These are phyloP conservation scores for Microctenopoma steveboyesi DNA, from an alignment of 2,797 vertebrate species.

Conservation along the genomic window DNA sequence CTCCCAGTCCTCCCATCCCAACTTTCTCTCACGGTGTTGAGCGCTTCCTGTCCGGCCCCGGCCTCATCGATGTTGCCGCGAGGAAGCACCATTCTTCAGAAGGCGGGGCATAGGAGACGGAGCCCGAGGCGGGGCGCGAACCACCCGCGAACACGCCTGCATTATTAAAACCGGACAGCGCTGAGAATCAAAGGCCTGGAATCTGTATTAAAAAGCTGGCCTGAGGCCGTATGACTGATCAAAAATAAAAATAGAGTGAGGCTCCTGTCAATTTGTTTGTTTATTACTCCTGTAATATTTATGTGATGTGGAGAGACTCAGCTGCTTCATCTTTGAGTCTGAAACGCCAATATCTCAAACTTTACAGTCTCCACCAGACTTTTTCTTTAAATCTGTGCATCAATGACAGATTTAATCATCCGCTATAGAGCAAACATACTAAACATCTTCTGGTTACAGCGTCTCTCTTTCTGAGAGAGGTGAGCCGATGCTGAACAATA, in stretches of 20 bases:
- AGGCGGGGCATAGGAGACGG: conserved; percentile 37
- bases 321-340: background rate
- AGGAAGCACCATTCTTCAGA: conserved; percentile 51
- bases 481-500: background rate
- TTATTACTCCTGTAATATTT: conserved; percentile 40
- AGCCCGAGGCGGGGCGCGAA: conserved; percentile 46
- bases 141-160: conserved; percentile 73
- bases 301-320: background rate
- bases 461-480: background rate
- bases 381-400: no score
- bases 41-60: conserved; percentile 79
- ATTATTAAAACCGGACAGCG: conserved; percentile 80
- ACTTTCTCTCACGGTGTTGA: conserved; percentile 82
- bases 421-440: background rate
- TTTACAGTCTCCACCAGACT: no score
- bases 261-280: conserved; percentile 67
- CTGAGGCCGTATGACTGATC: conserved; percentile 66
- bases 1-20: conserved; percentile 82
- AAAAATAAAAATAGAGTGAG: conserved; percentile 45
- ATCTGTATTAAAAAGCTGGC: conserved; percentile 67
- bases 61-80: conserved; percentile 13
- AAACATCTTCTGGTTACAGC: no score
- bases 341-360: background rate
- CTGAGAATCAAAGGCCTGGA: conserved; percentile 71
- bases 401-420: no score